Percentiles rank a stretch among this genome's conserved stretches.
Evolutionary conservation across 2,113 vertebrate genomes (phyloP).

Genomic region (Thamnaconus septentrionalis): DNA sequence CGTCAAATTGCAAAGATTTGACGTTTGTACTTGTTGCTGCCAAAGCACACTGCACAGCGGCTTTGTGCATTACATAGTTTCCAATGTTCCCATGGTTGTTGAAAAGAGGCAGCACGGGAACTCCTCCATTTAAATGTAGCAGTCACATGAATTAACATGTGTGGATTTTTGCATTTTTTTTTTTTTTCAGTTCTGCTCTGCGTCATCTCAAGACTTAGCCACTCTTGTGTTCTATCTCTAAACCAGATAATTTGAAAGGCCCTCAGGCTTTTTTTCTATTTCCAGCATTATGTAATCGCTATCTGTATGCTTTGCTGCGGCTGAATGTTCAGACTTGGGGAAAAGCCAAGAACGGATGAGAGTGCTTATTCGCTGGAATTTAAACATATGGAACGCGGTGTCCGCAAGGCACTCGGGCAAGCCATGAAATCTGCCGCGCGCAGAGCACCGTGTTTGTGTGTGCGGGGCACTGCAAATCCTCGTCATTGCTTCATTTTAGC

Average conservation of each 20-base stretch:
- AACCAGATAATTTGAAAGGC: neutral
- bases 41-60: too few relatives aligned
- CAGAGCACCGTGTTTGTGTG: conserved; percentile 13
- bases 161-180: too few relatives aligned
- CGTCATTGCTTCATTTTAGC: conserved; percentile 45
- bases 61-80: too few relatives aligned
- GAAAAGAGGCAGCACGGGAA: too few relatives aligned
- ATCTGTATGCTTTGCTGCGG: conserved; percentile 19
- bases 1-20: too few relatives aligned
- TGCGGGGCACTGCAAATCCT: conserved; percentile 29
- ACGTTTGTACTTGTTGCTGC: too few relatives aligned
- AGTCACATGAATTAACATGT: too few relatives aligned
- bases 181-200: too few relatives aligned
- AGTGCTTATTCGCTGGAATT: conserved; percentile 20
- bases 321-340: conserved; percentile 5
- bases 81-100: too few relatives aligned
- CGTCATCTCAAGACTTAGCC: too few relatives aligned
- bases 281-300: conserved; percentile 15
- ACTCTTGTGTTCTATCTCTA: neutral
- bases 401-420: neutral
- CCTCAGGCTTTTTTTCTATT: conserved; percentile 12
- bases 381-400: conserved; percentile 1
- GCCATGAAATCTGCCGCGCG: neutral
- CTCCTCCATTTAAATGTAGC: too few relatives aligned
- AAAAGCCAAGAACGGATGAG: conserved; percentile 21